Evolutionary conservation across 1,140 invertebrate species (phyloP), one percentile per base, ranked within the genome.

Genomic region (Drosophila serrata): DNA sequence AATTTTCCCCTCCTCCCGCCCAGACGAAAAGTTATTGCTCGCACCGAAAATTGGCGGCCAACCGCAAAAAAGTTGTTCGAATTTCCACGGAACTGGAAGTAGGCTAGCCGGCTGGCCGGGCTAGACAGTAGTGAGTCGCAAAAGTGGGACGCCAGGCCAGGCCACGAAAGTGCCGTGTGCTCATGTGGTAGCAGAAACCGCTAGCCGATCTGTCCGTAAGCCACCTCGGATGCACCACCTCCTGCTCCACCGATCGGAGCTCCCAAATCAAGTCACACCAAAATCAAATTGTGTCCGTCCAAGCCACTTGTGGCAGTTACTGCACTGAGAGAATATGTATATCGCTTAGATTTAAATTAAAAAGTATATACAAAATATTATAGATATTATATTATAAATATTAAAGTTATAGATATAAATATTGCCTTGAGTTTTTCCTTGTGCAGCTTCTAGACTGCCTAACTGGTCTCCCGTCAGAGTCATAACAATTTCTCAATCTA

Each of bases 181-280:
- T 64, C 43, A 42, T 68, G 65, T 68, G 75, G 74, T 68, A 63
- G 72, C 67, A 82, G 40, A 80, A 84, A 80, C 80, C 85, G 81
- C 84, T 88, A 84, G 57, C 27, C 53, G 72, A 84, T 84, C 85
- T 70, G 58, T 49, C 80, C 84, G 77, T 78, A 82, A 80, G 60
- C 24, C 40, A 17, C 40, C 40, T 42, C 8, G n/a, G 40, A 4
- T 19, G 40, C 40, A 4, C 17, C 40, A 4, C 17, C 68, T 35
- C 40, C 45, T 22, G 45, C 58, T 37, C 53, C 37, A 45, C 65
- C 61, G 49, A 27, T 31, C 40, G 29, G 17, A 61, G 62, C 58
- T 84, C 63, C 84, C 59, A 87, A 80, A 84, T 87, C 76, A 80
- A 82, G 60, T 61, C 60, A 39, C 85, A 74, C 84, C 82, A 80